Percentiles rank a stretch among this genome's conserved stretches.
Evolutionary conservation across 2,113 vertebrate species (phyloP).

Genomic region (Dermatemys mawii): DNA sequence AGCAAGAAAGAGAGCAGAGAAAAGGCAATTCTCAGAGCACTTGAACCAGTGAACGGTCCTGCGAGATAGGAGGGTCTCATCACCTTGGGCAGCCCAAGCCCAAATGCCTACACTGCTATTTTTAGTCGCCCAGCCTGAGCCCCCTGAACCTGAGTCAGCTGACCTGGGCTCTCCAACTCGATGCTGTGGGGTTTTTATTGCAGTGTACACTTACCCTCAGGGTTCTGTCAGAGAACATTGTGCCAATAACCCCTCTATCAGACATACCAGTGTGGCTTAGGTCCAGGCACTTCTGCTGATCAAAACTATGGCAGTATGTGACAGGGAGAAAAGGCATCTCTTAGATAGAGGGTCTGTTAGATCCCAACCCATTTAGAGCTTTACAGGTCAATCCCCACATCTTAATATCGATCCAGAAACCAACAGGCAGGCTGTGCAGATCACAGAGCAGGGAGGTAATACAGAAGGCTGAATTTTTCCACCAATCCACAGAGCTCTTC

Average conservation of each 20-base stretch:
- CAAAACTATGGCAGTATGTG: background rate
- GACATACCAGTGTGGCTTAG: background rate
- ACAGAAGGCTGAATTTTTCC: rapidly evolving
- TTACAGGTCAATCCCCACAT: background rate
- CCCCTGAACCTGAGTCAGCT: background rate
- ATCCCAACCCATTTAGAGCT: background rate
- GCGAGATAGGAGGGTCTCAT: background rate
- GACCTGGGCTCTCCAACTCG: background rate
- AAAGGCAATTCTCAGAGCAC: slow-evolving; percentile 38
- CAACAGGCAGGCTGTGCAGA: background rate
- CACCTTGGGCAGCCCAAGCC: background rate
- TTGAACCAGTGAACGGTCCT: background rate
- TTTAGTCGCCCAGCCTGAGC: background rate
- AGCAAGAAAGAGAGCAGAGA: slow-evolving; percentile 34
- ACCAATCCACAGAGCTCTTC: background rate
- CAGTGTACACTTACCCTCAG: background rate
- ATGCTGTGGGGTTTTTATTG: background rate
- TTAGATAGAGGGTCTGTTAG: background rate
- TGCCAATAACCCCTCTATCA: background rate
- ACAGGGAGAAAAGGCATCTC: background rate
- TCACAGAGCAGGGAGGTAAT: background rate
- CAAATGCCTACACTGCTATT: background rate
- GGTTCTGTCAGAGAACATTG: background rate
- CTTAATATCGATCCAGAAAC: background rate
- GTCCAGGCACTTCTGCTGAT: background rate